These are phyloP conservation scores for Ernsta delagoae DNA, from an alignment of 2,888 invertebrate genomes.

Conservation along the genomic window DNA sequence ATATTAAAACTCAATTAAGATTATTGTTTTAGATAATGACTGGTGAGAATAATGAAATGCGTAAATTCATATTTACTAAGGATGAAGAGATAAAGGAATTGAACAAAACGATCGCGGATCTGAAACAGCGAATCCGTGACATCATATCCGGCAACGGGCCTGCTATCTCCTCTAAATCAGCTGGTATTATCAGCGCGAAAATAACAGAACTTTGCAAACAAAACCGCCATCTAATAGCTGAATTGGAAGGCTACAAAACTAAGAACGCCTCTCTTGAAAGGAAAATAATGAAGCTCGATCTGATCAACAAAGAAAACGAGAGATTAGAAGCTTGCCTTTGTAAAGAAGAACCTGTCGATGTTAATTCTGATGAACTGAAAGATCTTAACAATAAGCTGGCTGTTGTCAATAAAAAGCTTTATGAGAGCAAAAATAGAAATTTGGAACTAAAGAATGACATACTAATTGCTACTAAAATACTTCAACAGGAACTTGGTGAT, in stretches of 20 bases:
- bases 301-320: constrained; percentile 66
- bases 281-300: constrained; percentile 74
- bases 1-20: background rate
- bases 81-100: constrained; percentile 75
- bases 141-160: constrained; percentile 77
- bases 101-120: constrained; percentile 66
- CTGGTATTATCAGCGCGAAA: constrained; percentile 86
- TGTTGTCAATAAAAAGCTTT: constrained; percentile 85
- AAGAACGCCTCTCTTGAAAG: constrained; percentile 83
- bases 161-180: constrained; percentile 77
- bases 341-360: constrained; percentile 74
- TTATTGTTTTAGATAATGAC: constrained; percentile 72
- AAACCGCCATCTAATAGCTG: constrained; percentile 86
- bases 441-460: constrained; percentile 89
- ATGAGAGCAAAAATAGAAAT: constrained; percentile 88
- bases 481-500: constrained; percentile 91
- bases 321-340: constrained; percentile 66
- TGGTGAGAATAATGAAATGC: constrained; percentile 82
- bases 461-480: constrained; percentile 88
- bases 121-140: constrained; percentile 79
- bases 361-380: constrained; percentile 81
- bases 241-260: constrained; percentile 85
- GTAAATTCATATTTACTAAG: constrained; percentile 77
- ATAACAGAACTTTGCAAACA: constrained; percentile 88
- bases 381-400: constrained; percentile 86